Evolutionary conservation across 2,113 vertebrate species (phyloP).

Genomic region (Noturus placidus): DNA sequence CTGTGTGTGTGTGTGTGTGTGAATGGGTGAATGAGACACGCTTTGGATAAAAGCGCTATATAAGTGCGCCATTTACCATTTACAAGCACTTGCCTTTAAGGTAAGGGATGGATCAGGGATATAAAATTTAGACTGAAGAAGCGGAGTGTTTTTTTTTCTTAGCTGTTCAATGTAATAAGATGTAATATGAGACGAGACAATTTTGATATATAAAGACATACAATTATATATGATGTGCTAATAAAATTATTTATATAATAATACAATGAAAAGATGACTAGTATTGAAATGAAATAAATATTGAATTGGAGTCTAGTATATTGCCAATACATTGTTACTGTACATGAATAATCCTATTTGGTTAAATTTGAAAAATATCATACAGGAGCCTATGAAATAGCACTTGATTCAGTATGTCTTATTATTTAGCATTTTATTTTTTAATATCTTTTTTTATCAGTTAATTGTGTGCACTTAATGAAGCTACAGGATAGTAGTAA

Average conservation of each 20-base stretch:
- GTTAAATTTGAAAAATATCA: neutral
- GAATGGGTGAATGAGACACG: no score
- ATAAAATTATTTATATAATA: neutral
- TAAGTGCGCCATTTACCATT: no score
- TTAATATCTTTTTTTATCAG: neutral
- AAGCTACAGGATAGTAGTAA: neutral
- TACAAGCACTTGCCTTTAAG: neutral
- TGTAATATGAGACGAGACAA: neutral
- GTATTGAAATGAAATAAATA: neutral
- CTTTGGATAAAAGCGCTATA: no score
- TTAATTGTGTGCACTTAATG: neutral
- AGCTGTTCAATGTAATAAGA: neutral
- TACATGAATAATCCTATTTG: neutral
- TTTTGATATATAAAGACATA: neutral
- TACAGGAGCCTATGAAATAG: neutral
- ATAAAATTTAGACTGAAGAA: neutral
- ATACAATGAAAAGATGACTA: neutral
- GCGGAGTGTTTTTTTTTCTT: neutral
- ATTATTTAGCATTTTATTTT: neutral
- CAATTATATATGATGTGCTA: neutral
- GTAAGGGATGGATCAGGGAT: neutral
- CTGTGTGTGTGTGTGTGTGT: no score
- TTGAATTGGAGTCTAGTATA: neutral
- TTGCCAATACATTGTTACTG: neutral
- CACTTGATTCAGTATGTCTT: neutral